A percentile compares a stretch with the other conserved stretches of the same genome.
phyloP scores from a whole-genome alignment of 2,888 invertebrate species.

The Epinotia nisella region DNA sequence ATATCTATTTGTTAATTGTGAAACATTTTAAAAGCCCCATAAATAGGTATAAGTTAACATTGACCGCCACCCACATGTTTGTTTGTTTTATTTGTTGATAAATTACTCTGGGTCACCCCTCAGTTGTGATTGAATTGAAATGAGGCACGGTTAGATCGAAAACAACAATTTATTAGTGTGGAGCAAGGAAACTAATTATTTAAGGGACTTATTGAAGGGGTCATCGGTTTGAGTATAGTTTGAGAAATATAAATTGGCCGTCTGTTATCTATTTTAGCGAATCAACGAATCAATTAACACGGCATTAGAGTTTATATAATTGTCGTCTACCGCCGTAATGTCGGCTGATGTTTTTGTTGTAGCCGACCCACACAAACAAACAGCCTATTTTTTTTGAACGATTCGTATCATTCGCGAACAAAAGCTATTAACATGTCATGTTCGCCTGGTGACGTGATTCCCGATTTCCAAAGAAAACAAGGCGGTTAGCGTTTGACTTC shows the following conservation, averaged over 20 bases:
- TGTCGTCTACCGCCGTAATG: not conserved
- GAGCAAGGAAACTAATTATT: not conserved
- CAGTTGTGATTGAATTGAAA: constrained; percentile 9
- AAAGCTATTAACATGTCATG: constrained; percentile 31
- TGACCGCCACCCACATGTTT: constrained; percentile 1
- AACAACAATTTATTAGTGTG: not conserved
- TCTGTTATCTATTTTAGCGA: no score
- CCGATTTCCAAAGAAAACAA: constrained; percentile 37
- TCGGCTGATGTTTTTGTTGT: constrained; percentile 16
- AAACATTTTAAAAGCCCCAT: not conserved
- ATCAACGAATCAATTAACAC: no score
- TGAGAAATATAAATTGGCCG: no score
- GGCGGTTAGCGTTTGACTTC: not conserved
- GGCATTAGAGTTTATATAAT: not conserved
- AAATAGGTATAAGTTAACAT: not conserved
- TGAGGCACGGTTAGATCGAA: not conserved
- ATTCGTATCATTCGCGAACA: constrained; percentile 23
- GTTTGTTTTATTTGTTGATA: constrained; percentile 16
- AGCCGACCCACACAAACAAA: constrained; percentile 15
- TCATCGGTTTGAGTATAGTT: no score
- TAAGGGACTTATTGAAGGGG: no score
- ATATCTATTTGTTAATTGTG: not conserved
- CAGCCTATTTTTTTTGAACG: constrained; percentile 28
- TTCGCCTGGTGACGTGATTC: constrained; percentile 21
- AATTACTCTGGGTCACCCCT: constrained; percentile 12